Conservation (phyloP, 2,113 vertebrate genomes). For the Acrocephalus kingi region DNA sequence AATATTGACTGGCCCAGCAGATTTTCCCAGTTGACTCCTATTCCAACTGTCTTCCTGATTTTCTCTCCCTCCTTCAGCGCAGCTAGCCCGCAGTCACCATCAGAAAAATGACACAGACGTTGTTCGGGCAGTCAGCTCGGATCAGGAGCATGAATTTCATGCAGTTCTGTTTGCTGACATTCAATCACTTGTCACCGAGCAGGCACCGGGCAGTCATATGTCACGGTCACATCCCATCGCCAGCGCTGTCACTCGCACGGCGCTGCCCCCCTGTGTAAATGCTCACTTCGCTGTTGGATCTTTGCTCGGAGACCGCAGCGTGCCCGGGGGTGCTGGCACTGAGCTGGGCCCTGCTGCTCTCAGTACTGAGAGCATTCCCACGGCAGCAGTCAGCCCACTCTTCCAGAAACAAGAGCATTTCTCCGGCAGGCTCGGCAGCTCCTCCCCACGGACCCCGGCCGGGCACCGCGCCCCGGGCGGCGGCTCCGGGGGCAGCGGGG, state of each 20-base stretch:
- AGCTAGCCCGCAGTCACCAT: background rate
- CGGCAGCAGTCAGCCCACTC: background rate
- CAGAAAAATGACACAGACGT: constrained; percentile 30
- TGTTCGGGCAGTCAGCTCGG: constrained; percentile 42
- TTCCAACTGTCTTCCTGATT: background rate
- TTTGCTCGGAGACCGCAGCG: background rate
- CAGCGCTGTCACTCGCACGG: background rate
- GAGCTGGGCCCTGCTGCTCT: background rate
- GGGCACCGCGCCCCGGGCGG: accelerated
- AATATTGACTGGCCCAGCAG: background rate
- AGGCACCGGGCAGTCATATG: background rate
- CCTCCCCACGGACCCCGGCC: accelerated
- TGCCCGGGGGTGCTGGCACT: background rate
- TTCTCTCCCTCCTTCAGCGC: background rate
- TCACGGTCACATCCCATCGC: constrained; percentile 10
- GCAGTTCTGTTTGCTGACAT: constrained; percentile 48
- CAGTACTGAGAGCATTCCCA: accelerated
- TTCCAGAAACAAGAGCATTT: background rate
- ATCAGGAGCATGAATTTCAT: constrained; percentile 44
- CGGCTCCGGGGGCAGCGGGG: background rate
- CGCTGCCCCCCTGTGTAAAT: background rate
- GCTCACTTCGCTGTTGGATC: background rate
- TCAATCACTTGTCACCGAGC: constrained; percentile 49
- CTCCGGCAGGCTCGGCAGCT: background rate
- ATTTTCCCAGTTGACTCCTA: constrained; percentile 7